A percentile compares a stretch with the other conserved stretches of the same genome.
Evolutionary conservation across 2,797 vertebrate genomes (phyloP).

Genomic region (Acanthurus leucopareius): DNA sequence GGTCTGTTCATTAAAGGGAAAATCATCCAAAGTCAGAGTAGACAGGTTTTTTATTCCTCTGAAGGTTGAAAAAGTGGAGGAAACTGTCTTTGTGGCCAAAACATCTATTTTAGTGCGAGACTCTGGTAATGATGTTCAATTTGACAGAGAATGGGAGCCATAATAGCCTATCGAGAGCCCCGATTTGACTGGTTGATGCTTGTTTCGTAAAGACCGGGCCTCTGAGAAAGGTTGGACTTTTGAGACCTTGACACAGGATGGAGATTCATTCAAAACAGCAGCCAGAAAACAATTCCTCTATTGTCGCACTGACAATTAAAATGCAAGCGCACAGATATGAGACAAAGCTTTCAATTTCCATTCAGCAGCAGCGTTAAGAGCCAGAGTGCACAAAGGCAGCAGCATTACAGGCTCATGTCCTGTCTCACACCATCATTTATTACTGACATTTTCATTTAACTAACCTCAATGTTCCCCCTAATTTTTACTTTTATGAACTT

Average conservation of each 20-base stretch:
- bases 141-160: slow-evolving; percentile 4
- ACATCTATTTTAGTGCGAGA: not conserved
- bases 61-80: slow-evolving; percentile 6
- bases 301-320: too few species aligned
- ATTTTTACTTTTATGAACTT: too few species aligned
- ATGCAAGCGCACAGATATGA: too few species aligned
- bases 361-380: too few species aligned
- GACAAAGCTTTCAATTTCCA: too few species aligned
- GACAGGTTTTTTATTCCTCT: slow-evolving; percentile 22
- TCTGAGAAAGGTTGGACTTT: not conserved
- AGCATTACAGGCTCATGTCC: too few species aligned
- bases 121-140: slow-evolving; percentile 26
- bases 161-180: not conserved
- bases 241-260: slow-evolving; percentile 2
- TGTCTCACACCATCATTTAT: too few species aligned
- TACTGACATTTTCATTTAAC: too few species aligned
- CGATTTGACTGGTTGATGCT: not conserved
- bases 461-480: too few species aligned
- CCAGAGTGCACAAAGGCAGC: too few species aligned
- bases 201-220: slow-evolving; percentile 6
- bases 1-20: slow-evolving; percentile 49
- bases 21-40: slow-evolving; percentile 9
- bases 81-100: not conserved
- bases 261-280: not conserved
- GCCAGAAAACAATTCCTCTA: too few species aligned